These are phyloP conservation scores for Cheilinus undulatus DNA, from an alignment of 2,113 vertebrate genomes.

Conservation along the genomic window DNA sequence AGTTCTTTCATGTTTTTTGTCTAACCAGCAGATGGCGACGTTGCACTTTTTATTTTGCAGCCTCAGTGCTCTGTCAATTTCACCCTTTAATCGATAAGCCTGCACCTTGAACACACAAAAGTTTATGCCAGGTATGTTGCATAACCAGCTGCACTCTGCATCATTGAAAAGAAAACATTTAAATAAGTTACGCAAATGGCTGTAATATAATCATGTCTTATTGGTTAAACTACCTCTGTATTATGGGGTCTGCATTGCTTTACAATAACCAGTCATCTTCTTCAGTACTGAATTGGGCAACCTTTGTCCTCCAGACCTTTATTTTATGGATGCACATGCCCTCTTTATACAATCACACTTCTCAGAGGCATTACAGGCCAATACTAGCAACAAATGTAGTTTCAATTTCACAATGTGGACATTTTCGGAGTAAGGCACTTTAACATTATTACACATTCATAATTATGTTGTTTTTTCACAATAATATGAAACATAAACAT, in stretches of 20 bases:
- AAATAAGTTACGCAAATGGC: not conserved
- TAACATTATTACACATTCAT: conserved; percentile 32
- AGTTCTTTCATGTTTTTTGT: not conserved
- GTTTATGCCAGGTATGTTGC: not conserved
- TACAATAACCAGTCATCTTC: conserved; percentile 16
- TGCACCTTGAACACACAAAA: conserved; percentile 37
- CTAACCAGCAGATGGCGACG: conserved; percentile 60
- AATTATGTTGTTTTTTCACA: conserved; percentile 14
- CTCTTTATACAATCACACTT: conserved; percentile 27
- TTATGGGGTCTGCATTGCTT: not conserved
- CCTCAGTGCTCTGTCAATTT: not conserved
- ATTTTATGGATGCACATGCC: conserved; percentile 32
- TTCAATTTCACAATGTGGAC: conserved; percentile 20
- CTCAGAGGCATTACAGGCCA: conserved; percentile 13
- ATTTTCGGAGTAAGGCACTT: conserved; percentile 58
- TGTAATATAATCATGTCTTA: not conserved
- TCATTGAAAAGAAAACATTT: not conserved
- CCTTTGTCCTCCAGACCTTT: not conserved
- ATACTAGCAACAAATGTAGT: not conserved
- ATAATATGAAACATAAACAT: conserved; percentile 38
- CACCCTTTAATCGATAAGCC: conserved; percentile 17
- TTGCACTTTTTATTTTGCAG: conserved; percentile 15
- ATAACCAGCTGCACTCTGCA: conserved; percentile 6
- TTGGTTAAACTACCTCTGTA: not conserved
- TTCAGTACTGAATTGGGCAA: conserved; percentile 50